Evolutionary conservation across 2,888 invertebrate genomes (phyloP), one percentile per base, ranked within the genome.

Genomic region (Apodemia duryi): DNA sequence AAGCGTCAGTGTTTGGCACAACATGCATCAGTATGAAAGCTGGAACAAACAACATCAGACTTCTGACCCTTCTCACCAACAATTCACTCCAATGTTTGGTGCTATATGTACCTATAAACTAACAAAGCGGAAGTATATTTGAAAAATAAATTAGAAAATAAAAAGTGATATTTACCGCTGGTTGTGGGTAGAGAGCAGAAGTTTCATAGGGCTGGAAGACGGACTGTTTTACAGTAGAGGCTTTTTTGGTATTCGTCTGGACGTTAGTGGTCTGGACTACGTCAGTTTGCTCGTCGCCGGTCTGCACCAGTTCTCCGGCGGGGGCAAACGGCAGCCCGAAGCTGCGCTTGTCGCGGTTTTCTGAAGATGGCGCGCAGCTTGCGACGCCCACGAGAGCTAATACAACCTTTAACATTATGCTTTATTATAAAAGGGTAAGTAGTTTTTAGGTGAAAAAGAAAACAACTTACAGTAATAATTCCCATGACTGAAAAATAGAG

Each of bases 331-430:
- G 62, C 43, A 57, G 65, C 21, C 68, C 69, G 67, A 63, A 72
- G 68, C 74, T 73, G 66, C 77, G 75, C 65, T 71, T 74, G 63
- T 66, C 65, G 13, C 77, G 76, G 10, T 60, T 46, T 11, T 60
- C 46, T 6, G 46, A n/a, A 7, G 63, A 43, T n/a, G 72, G 11
- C 2, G 49, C 51, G 63, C 71, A 68, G 65, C 67, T 66, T 11
- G 66, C 69, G 28, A 68, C 62, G 9, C 71, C 71, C 10, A 68
- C 70, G 51, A 71, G 41, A 6, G 71, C 69, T 1, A 74, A 65
- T 32, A 74, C 66, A 29, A 76, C 68, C 75, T 72, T 63, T 11
- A 60, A 35, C 5, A 35, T 3, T 4, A 35, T 3, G 5, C 3
- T 1, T 35, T 35, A 2, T 35, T 35, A 5, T 5, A 35, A 35